Percentiles rank a stretch among this genome's conserved stretches.
Conservation (phyloP, 2,113 vertebrate genomes). For the Gallinago undulata region DNA sequence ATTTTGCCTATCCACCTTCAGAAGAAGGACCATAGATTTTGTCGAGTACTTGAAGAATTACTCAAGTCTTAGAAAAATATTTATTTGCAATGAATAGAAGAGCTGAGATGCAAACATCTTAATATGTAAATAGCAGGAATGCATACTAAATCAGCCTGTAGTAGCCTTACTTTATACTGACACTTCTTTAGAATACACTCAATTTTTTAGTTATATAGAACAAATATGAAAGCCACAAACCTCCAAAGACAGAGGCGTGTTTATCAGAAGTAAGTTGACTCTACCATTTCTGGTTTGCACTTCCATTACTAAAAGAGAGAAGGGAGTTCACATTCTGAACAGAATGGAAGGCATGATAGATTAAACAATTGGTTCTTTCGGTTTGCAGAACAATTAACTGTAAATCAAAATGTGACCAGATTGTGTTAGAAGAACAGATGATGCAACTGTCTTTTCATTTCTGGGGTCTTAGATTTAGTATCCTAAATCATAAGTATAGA, state of each 20-base stretch:
- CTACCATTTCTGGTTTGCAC: not conserved
- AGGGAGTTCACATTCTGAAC: not conserved
- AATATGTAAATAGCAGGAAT: not conserved
- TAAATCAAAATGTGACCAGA: conserved; percentile 44
- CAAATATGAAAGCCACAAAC: not conserved
- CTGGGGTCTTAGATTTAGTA: not conserved
- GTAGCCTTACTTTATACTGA: not conserved
- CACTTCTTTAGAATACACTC: not conserved
- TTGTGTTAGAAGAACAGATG: conserved; percentile 19
- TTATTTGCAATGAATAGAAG: not conserved
- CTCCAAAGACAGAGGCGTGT: not conserved
- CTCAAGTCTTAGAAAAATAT: not conserved
- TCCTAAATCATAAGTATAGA: conserved; percentile 13
- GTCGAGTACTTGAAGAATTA: not conserved
- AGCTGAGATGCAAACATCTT: not conserved
- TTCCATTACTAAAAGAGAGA: not conserved
- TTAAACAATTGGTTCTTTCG: not conserved
- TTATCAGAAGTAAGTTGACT: not conserved
- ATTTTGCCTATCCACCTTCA: not conserved
- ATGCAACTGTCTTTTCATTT: conserved; percentile 25
- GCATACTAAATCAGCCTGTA: not conserved
- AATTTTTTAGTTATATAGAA: not conserved
- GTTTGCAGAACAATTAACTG: not conserved
- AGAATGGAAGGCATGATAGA: not conserved
- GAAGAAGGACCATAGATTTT: not conserved